Percentiles rank a stretch among this genome's conserved stretches.
Evolutionary conservation across 2,888 invertebrate species (phyloP).

Genomic region (Drosophila stalkeri): DNA sequence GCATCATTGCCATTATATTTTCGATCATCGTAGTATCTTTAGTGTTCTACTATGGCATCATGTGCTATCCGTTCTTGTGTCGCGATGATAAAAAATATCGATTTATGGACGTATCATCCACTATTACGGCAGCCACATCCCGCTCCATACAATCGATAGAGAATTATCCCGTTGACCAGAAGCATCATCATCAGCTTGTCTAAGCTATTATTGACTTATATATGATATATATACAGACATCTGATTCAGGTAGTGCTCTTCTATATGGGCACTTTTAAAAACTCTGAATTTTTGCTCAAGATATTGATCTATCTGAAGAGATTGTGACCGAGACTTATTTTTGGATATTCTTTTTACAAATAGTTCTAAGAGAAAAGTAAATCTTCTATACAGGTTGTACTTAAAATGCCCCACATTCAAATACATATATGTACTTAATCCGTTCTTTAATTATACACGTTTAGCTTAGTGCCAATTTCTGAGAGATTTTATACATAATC

Average conservation of each 20-base stretch:
- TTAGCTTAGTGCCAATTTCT: slow-evolving; percentile 44
- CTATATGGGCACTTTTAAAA: background rate
- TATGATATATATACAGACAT: background rate
- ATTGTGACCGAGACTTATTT: slow-evolving; percentile 19
- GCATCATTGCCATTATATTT: slow-evolving; percentile 86
- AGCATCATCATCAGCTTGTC: slow-evolving; percentile 77
- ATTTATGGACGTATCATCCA: slow-evolving; percentile 85
- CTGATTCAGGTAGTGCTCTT: background rate
- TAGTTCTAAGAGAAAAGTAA: slow-evolving; percentile 1
- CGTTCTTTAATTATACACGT: slow-evolving; percentile 1
- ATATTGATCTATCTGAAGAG: background rate
- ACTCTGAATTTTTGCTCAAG: slow-evolving; percentile 2
- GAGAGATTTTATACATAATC: slow-evolving; percentile 30
- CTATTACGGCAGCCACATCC: slow-evolving; percentile 84
- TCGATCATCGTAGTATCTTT: slow-evolving; percentile 79
- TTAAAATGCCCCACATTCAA: slow-evolving; percentile 41
- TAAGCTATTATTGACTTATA: slow-evolving; percentile 29
- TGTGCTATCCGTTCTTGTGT: slow-evolving; percentile 89
- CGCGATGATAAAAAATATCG: slow-evolving; percentile 84
- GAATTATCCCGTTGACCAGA: slow-evolving; percentile 83
- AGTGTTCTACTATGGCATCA: slow-evolving; percentile 88
- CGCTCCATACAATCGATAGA: slow-evolving; percentile 85
- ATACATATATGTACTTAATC: slow-evolving; percentile 1
- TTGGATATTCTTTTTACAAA: slow-evolving; percentile 18
- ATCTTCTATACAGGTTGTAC: slow-evolving; percentile 62